Percentiles rank a stretch among this genome's conserved stretches.
Evolutionary conservation across 2,888 invertebrate species (phyloP).

Genomic region (Pelosia muscerda): DNA sequence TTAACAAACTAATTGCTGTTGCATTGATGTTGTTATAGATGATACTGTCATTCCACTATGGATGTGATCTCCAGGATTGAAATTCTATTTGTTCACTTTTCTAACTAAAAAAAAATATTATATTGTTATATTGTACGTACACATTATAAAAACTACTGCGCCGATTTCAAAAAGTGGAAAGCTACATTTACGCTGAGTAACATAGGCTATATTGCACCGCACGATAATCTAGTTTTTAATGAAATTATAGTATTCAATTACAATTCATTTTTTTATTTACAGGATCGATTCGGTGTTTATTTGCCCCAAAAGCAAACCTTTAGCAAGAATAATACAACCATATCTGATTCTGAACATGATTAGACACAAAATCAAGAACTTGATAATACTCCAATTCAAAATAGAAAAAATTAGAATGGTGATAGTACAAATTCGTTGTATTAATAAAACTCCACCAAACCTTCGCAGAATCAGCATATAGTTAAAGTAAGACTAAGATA

Average conservation of each 20-base stretch:
- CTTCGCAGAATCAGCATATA: background rate
- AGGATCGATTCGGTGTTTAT: conserved; percentile 12
- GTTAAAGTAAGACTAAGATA: background rate
- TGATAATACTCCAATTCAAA: background rate
- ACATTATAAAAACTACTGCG: too few species aligned
- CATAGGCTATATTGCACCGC: too few species aligned
- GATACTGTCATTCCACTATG: too few species aligned
- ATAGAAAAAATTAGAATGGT: background rate
- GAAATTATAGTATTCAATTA: background rate
- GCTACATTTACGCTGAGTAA: too few species aligned
- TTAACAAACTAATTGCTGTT: too few species aligned
- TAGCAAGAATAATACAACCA: conserved; percentile 10
- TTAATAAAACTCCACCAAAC: background rate
- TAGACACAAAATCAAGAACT: background rate
- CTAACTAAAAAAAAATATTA: too few species aligned
- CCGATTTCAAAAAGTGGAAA: too few species aligned
- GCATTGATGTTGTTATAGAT: too few species aligned
- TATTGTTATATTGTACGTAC: too few species aligned
- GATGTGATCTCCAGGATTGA: too few species aligned
- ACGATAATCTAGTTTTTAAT: background rate
- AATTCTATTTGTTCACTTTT: too few species aligned
- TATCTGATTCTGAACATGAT: background rate
- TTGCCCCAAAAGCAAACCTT: conserved; percentile 3
- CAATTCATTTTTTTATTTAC: background rate
- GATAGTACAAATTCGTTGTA: background rate